Conservation (phyloP, 2,888 invertebrate species). For the Scaptomyza parva region DNA sequence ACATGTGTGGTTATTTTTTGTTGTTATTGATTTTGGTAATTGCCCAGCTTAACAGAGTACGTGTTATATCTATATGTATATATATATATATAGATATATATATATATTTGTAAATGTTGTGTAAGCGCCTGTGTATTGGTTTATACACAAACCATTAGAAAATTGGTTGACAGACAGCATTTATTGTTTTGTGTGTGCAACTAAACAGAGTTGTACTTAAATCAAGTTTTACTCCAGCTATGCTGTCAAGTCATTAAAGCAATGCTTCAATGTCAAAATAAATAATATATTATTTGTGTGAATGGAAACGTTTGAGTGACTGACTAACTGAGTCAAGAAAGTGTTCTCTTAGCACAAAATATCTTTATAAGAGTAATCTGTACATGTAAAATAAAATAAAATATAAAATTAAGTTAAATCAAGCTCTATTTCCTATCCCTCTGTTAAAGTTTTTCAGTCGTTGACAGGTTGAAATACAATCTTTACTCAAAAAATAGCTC, state of each 20-base stretch:
- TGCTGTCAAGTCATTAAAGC: not conserved
- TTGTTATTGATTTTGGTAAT: conserved; percentile 31
- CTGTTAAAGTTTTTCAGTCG: not conserved
- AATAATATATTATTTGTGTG: not conserved
- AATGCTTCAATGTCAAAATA: not conserved
- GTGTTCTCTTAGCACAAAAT: not conserved
- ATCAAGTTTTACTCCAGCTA: not conserved
- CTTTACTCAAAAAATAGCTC: too few species aligned
- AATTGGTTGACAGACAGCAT: conserved; percentile 23
- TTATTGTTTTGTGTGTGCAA: conserved; percentile 16
- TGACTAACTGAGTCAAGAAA: not conserved
- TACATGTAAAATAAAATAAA: not conserved
- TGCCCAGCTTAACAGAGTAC: conserved; percentile 13
- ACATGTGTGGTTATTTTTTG: conserved; percentile 15
- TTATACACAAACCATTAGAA: conserved; percentile 25
- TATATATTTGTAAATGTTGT: not conserved
- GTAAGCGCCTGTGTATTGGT: not conserved
- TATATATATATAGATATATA: not conserved
- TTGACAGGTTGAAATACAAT: not conserved
- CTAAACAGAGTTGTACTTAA: conserved; percentile 7
- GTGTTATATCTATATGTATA: too few species aligned
- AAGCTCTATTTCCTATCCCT: too few species aligned
- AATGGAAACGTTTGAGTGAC: too few species aligned
- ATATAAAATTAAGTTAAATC: too few species aligned
- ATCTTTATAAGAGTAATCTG: not conserved